Base-by-base conservation (phyloP, 2,888 invertebrate species). In the Synergus laeviventris region DNA sequence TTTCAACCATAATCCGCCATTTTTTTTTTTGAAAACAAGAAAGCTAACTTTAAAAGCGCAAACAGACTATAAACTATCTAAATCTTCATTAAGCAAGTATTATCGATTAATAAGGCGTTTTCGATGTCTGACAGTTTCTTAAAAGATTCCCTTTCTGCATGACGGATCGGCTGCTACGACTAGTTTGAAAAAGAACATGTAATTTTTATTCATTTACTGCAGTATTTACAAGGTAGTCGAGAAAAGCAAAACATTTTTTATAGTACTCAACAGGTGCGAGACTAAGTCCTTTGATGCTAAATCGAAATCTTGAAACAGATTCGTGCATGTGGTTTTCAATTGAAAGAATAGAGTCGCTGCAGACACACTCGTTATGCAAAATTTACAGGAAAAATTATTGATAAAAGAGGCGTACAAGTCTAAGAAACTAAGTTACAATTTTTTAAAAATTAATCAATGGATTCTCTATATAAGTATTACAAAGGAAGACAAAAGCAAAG, bases 41-140 rank as follows among this genome's bases (percentile, higher is more conserved):
- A 49, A 76, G 54, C 42, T 45, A 74, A 38, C 24, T 70, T 31
- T n/a, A 70, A 73, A 73, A 77, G 80, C 79, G 78, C 76, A 81
- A 75, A 81, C 38, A 77, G 45, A 49, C 60, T 56, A 78, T 38
- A 75, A 74, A 61, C 76, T 64, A 76, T 78, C 64, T 77, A 70
- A 38, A 16, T 74, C 59, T 39, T 74, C 59, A 21, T 60, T 74
- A 78, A 73, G 74, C 76, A 79, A 45, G 24, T 18, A 38, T 76
- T 73, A 74, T 77, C 70, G 75, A 74, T 78, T 88, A 87, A 81
- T 89, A 89, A 89, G 88, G 89, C 88, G 86, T 87, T 84, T 89
- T 89, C 89, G 88, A 89, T 89, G 89, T 87, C 80, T 82, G 81
- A 82, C 81, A 81, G 84, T 86, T 82, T 78, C 81, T 83, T 78